A percentile compares a stretch with the other conserved stretches of the same genome.
Conservation (phyloP, 2,797 vertebrate species). For the Dallia pectoralis region DNA sequence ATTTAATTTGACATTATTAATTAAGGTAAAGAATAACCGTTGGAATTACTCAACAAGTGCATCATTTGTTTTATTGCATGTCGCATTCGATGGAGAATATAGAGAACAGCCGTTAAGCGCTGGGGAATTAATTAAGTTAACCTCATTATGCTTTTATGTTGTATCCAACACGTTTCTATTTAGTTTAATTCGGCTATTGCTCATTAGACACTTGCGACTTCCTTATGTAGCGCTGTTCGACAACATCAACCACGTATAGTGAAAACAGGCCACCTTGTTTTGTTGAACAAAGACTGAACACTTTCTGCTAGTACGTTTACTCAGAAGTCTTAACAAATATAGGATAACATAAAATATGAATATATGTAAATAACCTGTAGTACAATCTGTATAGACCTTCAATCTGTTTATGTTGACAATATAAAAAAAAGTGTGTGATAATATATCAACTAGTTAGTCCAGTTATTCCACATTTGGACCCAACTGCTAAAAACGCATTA, state of each 20-base stretch:
- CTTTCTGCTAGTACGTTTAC: neutral
- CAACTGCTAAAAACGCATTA: neutral
- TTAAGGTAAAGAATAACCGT: neutral
- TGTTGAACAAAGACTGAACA: neutral
- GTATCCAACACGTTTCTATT: neutral
- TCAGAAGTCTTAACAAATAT: neutral
- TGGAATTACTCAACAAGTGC: conserved; percentile 2
- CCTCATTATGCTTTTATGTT: neutral
- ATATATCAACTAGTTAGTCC: conserved; percentile 7
- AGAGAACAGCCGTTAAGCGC: neutral
- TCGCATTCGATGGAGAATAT: conserved; percentile 2
- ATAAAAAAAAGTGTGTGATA: neutral
- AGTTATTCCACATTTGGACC: conserved; percentile 6
- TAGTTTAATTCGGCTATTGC: neutral
- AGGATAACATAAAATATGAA: neutral
- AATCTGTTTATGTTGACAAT: neutral
- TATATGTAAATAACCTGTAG: neutral
- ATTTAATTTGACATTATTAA: neutral
- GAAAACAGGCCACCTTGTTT: neutral
- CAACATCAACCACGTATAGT: neutral
- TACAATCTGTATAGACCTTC: neutral
- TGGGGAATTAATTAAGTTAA: neutral
- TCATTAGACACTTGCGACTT: conserved; percentile 1
- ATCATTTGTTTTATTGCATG: conserved; percentile 23
- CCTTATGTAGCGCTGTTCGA: neutral